Percentiles rank a stretch among this genome's conserved stretches.
Conservation (phyloP, 2,888 invertebrate genomes). For the Oscheius sp. region DNA sequence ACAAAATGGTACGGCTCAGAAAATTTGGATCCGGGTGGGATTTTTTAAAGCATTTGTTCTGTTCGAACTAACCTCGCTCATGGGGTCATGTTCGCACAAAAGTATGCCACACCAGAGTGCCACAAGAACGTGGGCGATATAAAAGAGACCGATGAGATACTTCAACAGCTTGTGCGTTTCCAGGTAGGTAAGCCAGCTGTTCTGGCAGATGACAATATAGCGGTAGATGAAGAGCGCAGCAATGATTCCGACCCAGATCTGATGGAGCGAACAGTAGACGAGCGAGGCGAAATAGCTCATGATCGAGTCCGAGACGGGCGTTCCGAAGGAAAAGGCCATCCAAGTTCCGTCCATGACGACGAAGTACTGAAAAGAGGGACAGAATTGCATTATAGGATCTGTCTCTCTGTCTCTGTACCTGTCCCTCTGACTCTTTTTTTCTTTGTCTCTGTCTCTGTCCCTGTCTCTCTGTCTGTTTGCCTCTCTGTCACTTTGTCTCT, state of each 20-base stretch:
- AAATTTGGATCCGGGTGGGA: no score
- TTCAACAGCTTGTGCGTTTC: not conserved
- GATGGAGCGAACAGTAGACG: conserved; percentile 9
- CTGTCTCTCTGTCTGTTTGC: no score
- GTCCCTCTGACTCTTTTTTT: no score
- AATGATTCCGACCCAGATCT: conserved; percentile 13
- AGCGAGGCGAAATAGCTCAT: conserved; percentile 13
- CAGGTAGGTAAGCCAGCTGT: not conserved
- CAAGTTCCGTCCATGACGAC: not conserved
- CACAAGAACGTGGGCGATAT: not conserved
- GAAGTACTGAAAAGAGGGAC: not conserved
- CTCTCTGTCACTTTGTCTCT: no score
- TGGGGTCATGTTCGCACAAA: conserved; percentile 9
- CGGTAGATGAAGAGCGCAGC: conserved; percentile 7
- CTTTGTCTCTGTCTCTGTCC: no score
- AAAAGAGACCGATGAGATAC: not conserved
- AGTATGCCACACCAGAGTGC: conserved; percentile 3
- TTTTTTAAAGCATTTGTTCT: no score
- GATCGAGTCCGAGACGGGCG: conserved; percentile 1
- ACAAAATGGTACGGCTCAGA: no score
- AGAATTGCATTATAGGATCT: no score
- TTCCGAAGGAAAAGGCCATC: not conserved
- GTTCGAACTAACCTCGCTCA: not conserved
- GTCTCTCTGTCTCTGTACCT: no score
- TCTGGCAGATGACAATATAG: not conserved